Conservation (phyloP, 2,113 vertebrate species). For the Aegotheles bennettii region DNA sequence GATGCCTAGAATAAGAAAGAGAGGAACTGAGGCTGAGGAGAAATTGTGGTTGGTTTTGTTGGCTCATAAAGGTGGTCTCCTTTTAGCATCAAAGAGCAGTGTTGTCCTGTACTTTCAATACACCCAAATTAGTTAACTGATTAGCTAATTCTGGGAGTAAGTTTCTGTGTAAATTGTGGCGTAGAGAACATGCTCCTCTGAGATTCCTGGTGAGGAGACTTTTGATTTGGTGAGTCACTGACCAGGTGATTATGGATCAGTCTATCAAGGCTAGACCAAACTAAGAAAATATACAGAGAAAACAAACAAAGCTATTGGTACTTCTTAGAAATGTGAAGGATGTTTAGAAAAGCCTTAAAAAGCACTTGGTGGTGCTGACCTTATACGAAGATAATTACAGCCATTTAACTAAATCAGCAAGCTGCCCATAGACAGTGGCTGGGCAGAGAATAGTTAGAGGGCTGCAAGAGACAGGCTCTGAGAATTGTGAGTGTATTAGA, state of each 20-base stretch:
- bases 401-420: not conserved
- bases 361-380: not conserved
- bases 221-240: rapidly evolving
- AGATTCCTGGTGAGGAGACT: not conserved
- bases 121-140: not conserved
- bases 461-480: not conserved
- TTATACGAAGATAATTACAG: not conserved
- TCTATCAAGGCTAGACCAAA: not conserved
- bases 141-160: not conserved
- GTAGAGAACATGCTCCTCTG: not conserved
- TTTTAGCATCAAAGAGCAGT: not conserved
- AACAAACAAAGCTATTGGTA: not conserved
- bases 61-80: not conserved
- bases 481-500: not conserved
- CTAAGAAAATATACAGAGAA: not conserved
- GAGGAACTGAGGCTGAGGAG: not conserved
- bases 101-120: not conserved
- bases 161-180: rapidly evolving
- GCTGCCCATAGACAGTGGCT: not conserved
- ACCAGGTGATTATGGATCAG: not conserved
- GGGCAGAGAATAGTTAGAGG: not conserved
- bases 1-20: not conserved
- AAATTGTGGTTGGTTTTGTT: not conserved
- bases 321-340: not conserved
- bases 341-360: not conserved